A percentile compares a stretch with the other conserved stretches of the same genome.
Evolutionary conservation across 2,888 invertebrate genomes (phyloP).

Genomic region (Carpatolechia fugitivella): DNA sequence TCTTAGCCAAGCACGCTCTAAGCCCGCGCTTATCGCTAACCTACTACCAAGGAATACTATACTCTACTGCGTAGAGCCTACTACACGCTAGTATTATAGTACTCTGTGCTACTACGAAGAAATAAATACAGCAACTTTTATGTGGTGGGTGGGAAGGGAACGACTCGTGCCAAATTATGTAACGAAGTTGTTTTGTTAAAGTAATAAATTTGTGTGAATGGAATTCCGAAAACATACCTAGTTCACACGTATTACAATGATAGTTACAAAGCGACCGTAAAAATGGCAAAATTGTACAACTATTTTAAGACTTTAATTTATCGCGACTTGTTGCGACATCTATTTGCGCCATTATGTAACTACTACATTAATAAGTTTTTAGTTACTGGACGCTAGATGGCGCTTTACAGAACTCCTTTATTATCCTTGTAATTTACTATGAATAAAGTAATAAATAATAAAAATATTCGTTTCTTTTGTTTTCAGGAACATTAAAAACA

Average conservation of each 20-base stretch:
- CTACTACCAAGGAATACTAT: too few relatives aligned
- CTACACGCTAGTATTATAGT: too few relatives aligned
- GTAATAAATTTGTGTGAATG: conserved; percentile 25
- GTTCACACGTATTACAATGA: conserved; percentile 34
- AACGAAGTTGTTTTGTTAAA: conserved; percentile 28
- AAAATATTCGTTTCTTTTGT: conserved; percentile 36
- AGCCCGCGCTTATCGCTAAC: too few relatives aligned
- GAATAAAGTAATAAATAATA: too few relatives aligned
- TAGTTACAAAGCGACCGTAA: conserved; percentile 10
- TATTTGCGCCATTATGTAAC: conserved; percentile 27
- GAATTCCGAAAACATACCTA: conserved; percentile 24
- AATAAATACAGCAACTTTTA: too few relatives aligned
- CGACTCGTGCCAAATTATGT: conserved; percentile 28
- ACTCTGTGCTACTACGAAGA: too few relatives aligned
- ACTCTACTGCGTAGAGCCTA: too few relatives aligned
- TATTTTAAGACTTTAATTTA: neutral
- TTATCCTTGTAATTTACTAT: too few relatives aligned
- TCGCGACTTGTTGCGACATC: neutral
- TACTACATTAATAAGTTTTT: conserved; percentile 24
- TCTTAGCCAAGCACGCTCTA: too few relatives aligned
- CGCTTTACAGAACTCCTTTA: conserved; percentile 24
- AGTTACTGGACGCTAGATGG: conserved; percentile 38
- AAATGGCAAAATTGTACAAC: neutral
- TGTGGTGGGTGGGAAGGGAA: neutral
- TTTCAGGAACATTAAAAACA: conserved; percentile 87